A percentile compares a stretch with the other conserved stretches of the same genome.
Evolutionary conservation across 2,113 vertebrate species (phyloP).

Genomic region (Stomatorhinus ivindoensis): DNA sequence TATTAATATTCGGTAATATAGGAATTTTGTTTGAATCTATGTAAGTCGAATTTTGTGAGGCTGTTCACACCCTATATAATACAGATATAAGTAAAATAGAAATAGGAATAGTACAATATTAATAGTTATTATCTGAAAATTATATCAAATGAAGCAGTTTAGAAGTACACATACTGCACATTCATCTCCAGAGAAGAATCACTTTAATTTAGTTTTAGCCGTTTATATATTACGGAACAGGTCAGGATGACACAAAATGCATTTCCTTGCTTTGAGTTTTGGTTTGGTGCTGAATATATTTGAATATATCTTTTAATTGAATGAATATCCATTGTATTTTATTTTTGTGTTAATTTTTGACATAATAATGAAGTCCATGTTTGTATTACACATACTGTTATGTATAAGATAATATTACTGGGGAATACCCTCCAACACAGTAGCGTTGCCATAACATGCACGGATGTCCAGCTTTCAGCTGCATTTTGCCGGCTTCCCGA

Average conservation of each 20-base stretch:
- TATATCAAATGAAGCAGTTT: neutral
- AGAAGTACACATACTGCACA: neutral
- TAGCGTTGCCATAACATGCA: conserved; percentile 30
- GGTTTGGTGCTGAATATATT: neutral
- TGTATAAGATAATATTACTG: neutral
- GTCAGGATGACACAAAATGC: neutral
- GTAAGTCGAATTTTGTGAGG: neutral
- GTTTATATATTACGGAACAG: neutral
- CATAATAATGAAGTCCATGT: neutral
- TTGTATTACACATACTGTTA: neutral
- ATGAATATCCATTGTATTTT: neutral
- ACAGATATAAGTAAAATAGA: neutral
- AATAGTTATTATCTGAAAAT: neutral
- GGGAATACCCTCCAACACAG: conserved; percentile 22
- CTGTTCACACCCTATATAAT: neutral
- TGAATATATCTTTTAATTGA: conserved; percentile 19
- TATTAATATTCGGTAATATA: neutral
- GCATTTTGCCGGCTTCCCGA: conserved; percentile 27
- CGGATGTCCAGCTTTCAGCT: conserved; percentile 24
- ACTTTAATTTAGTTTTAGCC: neutral
- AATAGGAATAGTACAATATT: neutral
- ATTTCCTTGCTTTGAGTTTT: neutral
- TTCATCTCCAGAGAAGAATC: neutral
- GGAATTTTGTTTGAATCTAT: neutral
- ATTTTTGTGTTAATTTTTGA: neutral